Conservation (phyloP, 2,797 vertebrate species). For the Oryzias sinensis region DNA sequence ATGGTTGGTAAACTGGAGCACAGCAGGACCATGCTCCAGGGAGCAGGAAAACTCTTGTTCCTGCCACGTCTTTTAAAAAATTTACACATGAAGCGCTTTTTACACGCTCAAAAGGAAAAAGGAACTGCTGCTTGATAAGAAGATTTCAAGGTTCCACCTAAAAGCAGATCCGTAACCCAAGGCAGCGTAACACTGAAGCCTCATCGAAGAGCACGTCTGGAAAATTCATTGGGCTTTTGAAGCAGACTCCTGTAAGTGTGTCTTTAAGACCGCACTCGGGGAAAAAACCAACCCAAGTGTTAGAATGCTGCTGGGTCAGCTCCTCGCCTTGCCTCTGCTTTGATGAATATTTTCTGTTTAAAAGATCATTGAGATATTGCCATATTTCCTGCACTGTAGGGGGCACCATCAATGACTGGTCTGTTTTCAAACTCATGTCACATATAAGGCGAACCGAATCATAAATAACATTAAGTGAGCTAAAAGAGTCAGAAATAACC, state of each 20-base stretch:
- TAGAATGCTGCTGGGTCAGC: neutral
- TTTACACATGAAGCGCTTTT: neutral
- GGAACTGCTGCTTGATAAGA: slow-evolving; percentile 31
- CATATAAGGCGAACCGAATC: slow-evolving; percentile 1
- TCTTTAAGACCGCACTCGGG: slow-evolving; percentile 9
- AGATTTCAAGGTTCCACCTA: slow-evolving; percentile 19
- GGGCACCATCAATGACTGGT: too few species aligned
- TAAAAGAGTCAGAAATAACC: too few species aligned
- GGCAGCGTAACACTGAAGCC: slow-evolving; percentile 14
- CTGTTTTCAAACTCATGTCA: too few species aligned
- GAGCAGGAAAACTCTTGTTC: slow-evolving; percentile 2
- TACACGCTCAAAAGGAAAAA: neutral
- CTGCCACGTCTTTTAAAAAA: slow-evolving; percentile 22
- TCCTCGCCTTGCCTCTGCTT: slow-evolving; percentile 13
- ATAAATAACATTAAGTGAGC: neutral
- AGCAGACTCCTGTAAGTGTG: slow-evolving; percentile 16
- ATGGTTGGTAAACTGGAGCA: slow-evolving; percentile 27
- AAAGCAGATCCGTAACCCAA: neutral
- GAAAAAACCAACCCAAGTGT: slow-evolving; percentile 1
- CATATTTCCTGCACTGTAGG: too few species aligned
- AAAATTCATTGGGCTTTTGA: slow-evolving; percentile 17
- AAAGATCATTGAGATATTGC: neutral
- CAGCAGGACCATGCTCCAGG: slow-evolving; percentile 14
- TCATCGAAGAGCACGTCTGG: slow-evolving; percentile 11
- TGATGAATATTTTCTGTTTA: slow-evolving; percentile 15